phyloP scores from a whole-genome alignment of 2,113 vertebrate species.

The Nanorana parkeri region DNA sequence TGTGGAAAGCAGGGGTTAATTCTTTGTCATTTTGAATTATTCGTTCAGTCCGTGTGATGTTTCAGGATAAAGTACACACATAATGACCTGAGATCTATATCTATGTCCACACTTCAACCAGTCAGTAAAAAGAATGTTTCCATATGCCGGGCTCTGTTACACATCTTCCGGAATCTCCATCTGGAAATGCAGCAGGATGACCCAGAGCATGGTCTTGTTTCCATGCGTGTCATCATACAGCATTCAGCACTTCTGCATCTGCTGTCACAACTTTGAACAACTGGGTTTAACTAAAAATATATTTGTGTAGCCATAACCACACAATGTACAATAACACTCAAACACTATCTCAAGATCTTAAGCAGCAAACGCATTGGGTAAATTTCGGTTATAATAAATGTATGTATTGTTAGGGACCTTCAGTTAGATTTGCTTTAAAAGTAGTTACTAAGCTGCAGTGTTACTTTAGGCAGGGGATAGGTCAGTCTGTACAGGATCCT shows the following conservation, averaged over 20 bases:
- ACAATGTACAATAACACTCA: too few relatives aligned
- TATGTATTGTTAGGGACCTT: too few relatives aligned
- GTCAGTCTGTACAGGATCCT: too few relatives aligned
- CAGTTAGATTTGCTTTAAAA: too few relatives aligned
- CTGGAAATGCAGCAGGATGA: conserved; percentile 40
- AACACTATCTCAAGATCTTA: too few relatives aligned
- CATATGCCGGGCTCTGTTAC: conserved; percentile 51
- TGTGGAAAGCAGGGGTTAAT: background rate
- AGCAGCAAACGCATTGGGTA: too few relatives aligned
- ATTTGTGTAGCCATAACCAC: too few relatives aligned
- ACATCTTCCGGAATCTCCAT: conserved; percentile 24
- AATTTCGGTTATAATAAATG: too few relatives aligned
- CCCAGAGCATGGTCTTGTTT: conserved; percentile 23
- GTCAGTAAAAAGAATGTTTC: conserved; percentile 57
- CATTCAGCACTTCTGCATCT: background rate
- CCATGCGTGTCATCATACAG: conserved; percentile 28
- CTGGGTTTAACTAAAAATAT: too few relatives aligned
- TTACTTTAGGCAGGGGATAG: too few relatives aligned
- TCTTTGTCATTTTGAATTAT: background rate
- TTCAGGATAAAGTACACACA: background rate
- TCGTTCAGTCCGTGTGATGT: background rate
- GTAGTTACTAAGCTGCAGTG: too few relatives aligned
- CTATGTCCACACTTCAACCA: conserved; percentile 42
- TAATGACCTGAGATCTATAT: conserved; percentile 39
- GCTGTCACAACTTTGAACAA: background rate